A percentile compares a stretch with the other conserved stretches of the same genome.
These are phyloP conservation scores for Athene noctua DNA, from an alignment of 2,113 vertebrate species.

Conservation along the genomic window DNA sequence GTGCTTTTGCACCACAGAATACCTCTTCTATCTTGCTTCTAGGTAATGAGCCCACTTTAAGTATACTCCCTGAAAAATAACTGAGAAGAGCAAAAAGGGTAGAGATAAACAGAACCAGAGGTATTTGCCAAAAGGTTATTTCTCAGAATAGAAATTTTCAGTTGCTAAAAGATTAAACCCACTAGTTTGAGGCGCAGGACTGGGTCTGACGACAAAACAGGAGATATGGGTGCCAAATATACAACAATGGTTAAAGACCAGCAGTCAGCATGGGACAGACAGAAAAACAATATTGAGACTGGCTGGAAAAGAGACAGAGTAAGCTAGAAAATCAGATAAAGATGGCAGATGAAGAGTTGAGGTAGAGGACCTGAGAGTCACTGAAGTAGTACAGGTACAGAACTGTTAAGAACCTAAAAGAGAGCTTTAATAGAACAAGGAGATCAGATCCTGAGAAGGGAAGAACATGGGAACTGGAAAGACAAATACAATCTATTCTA, in stretches of 20 bases:
- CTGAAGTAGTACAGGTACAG: not conserved
- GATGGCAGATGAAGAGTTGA: not conserved
- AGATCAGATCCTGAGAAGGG: not conserved
- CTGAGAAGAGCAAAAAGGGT: not conserved
- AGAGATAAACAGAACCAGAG: not conserved
- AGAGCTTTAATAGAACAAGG: not conserved
- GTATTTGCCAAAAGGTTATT: not conserved
- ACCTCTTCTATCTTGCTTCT: not conserved
- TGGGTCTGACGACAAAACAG: not conserved
- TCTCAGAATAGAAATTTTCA: not conserved
- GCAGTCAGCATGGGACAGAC: not conserved
- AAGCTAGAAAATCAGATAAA: not conserved
- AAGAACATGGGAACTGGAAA: not conserved
- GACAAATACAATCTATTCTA: not conserved
- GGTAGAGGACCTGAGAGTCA: not conserved
- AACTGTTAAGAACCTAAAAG: not conserved
- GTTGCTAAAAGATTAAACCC: not conserved
- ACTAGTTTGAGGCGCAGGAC: not conserved
- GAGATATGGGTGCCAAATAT: not conserved
- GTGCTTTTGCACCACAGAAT: not conserved
- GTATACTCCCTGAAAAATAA: not conserved
- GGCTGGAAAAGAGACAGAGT: not conserved
- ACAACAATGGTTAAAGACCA: not conserved
- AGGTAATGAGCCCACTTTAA: not conserved
- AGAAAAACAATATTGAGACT: not conserved